A percentile compares a stretch with the other conserved stretches of the same genome.
phyloP scores from a whole-genome alignment of 2,113 vertebrate species.

The Poeciliopsis occidentalis region DNA sequence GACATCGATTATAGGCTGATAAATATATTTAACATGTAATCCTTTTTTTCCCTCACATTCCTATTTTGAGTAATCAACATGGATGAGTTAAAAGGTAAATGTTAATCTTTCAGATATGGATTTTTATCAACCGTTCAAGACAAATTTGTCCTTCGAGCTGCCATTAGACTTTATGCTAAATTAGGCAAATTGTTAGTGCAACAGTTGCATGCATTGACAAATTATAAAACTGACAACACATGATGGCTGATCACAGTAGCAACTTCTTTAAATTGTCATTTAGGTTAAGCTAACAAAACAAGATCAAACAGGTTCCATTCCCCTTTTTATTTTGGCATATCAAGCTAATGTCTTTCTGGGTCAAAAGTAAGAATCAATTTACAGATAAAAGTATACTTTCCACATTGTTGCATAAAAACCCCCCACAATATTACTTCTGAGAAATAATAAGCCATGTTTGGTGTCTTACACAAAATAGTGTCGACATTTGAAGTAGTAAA shows the following conservation, averaged over 20 bases:
- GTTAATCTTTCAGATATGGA: background rate
- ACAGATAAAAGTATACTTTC: background rate
- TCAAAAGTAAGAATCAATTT: background rate
- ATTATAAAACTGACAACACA: background rate
- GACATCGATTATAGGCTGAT: background rate
- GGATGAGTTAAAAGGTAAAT: background rate
- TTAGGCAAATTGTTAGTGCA: background rate
- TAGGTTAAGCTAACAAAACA: background rate
- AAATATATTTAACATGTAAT: background rate
- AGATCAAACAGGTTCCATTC: background rate
- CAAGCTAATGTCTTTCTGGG: background rate
- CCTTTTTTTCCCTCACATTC: background rate
- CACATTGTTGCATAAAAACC: background rate
- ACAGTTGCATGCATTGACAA: background rate
- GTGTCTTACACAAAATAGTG: background rate
- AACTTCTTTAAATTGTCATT: background rate
- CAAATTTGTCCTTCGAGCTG: too few relatives aligned
- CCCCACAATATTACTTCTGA: background rate
- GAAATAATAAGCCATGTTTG: background rate
- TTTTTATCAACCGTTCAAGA: background rate
- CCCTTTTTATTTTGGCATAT: background rate
- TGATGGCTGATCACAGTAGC: background rate
- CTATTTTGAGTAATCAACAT: background rate
- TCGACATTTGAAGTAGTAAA: background rate
- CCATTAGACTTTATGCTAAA: too few relatives aligned